phyloP scores from a whole-genome alignment of 2,113 vertebrate genomes.

The Urocynchramus pylzowi region DNA sequence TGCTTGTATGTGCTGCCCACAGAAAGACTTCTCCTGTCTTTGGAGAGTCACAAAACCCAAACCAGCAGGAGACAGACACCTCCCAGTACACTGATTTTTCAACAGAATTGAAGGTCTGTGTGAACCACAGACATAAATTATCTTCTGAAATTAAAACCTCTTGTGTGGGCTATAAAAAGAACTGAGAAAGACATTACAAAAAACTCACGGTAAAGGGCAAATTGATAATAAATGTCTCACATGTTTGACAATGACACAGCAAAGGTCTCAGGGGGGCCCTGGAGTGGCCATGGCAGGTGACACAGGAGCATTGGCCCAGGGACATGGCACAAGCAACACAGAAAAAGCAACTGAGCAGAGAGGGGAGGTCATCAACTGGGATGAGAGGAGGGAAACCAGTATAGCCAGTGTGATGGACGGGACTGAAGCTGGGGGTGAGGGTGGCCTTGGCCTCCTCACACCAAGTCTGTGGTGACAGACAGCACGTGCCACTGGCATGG shows the following conservation, averaged over 20 bases:
- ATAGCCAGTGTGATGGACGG: background rate
- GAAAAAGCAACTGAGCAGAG: slow-evolving; percentile 18
- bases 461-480: background rate
- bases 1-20: background rate
- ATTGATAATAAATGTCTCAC: background rate
- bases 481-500: background rate
- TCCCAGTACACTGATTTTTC: background rate
- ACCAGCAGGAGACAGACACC: background rate
- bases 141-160: background rate
- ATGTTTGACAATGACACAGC: background rate
- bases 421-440: background rate
- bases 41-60: background rate
- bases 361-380: background rate
- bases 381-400: background rate
- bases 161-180: background rate
- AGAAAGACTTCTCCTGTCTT: background rate
- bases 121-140: background rate
- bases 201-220: background rate
- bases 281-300: background rate
- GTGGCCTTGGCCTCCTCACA: background rate
- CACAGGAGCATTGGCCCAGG: background rate
- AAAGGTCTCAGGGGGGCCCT: background rate
- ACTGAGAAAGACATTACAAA: background rate
- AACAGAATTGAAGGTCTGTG: background rate
- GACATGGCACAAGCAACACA: slow-evolving; percentile 1